Evolutionary conservation across 2,113 vertebrate species (phyloP).

Genomic region (Psephotus haematonotus): DNA sequence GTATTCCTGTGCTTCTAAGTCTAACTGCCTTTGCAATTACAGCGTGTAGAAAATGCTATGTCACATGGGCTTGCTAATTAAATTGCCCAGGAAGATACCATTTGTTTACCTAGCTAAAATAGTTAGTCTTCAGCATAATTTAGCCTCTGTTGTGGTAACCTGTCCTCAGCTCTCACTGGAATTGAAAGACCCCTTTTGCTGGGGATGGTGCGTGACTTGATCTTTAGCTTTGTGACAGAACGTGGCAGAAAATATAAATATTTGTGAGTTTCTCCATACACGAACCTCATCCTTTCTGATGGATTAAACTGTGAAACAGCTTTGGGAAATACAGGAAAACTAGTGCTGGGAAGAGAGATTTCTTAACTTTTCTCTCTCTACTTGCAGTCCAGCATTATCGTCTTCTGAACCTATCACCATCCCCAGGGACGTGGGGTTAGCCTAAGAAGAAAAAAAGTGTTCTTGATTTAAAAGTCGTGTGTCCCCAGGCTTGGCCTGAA

Average conservation of each 20-base stretch:
- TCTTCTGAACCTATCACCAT: conserved; percentile 19
- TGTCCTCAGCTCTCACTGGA: neutral
- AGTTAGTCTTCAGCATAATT: neutral
- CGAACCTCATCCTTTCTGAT: neutral
- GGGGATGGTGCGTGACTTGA: neutral
- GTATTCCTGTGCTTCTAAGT: neutral
- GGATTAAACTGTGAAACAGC: neutral
- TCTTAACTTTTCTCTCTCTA: neutral
- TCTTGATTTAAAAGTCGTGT: conserved; percentile 63
- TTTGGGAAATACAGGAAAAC: conserved; percentile 5
- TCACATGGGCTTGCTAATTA: neutral
- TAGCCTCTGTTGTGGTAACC: neutral
- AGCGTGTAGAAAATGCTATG: neutral
- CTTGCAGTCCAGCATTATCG: neutral
- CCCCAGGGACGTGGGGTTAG: neutral
- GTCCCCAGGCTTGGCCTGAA: conserved; percentile 69
- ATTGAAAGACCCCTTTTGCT: neutral
- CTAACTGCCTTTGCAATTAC: neutral
- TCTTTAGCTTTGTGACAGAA: neutral
- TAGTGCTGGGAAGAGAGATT: neutral
- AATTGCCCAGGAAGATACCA: neutral
- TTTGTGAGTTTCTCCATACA: neutral
- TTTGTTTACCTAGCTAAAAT: neutral
- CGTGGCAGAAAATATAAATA: neutral
- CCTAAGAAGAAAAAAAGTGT: neutral